phyloP scores from a whole-genome alignment of 2,888 invertebrate genomes.

The Nebria brevicollis region DNA sequence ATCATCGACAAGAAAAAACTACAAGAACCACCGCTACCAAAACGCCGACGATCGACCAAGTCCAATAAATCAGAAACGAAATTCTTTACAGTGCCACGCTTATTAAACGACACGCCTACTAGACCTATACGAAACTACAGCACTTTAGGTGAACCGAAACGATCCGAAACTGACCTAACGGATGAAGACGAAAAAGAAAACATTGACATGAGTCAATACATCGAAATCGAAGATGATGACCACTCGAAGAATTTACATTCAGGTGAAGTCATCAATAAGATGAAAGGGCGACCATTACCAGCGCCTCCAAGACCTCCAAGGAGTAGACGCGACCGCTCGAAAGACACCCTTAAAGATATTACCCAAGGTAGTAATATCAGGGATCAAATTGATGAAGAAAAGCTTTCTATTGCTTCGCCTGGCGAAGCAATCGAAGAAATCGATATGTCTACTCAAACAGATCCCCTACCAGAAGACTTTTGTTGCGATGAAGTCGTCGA shows the following conservation, averaged over 20 bases:
- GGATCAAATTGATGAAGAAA: slow-evolving; percentile 47
- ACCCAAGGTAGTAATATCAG: slow-evolving; percentile 55
- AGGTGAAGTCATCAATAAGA: slow-evolving; percentile 80
- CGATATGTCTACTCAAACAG: slow-evolving; percentile 85
- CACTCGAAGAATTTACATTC: slow-evolving; percentile 73
- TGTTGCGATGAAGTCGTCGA: slow-evolving; percentile 71
- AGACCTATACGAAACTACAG: slow-evolving; percentile 71
- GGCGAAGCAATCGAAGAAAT: slow-evolving; percentile 69
- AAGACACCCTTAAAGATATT: slow-evolving; percentile 55
- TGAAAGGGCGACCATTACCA: slow-evolving; percentile 86
- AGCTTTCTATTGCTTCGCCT: slow-evolving; percentile 44
- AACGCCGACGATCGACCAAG: slow-evolving; percentile 49
- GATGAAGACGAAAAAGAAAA: slow-evolving; percentile 64
- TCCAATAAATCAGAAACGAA: slow-evolving; percentile 67
- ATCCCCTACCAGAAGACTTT: slow-evolving; percentile 83
- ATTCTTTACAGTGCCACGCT: slow-evolving; percentile 76
- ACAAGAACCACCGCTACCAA: slow-evolving; percentile 61
- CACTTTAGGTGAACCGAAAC: slow-evolving; percentile 66
- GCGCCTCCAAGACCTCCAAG: slow-evolving; percentile 88
- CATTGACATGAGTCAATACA: slow-evolving; percentile 68
- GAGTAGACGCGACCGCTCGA: slow-evolving; percentile 53
- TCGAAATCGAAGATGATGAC: slow-evolving; percentile 71
- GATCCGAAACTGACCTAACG: slow-evolving; percentile 65
- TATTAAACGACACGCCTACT: slow-evolving; percentile 61
- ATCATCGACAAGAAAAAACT: slow-evolving; percentile 75